These are phyloP conservation scores for Leucoraja erinaceus DNA, from an alignment of 2,113 vertebrate genomes.

Conservation along the genomic window DNA sequence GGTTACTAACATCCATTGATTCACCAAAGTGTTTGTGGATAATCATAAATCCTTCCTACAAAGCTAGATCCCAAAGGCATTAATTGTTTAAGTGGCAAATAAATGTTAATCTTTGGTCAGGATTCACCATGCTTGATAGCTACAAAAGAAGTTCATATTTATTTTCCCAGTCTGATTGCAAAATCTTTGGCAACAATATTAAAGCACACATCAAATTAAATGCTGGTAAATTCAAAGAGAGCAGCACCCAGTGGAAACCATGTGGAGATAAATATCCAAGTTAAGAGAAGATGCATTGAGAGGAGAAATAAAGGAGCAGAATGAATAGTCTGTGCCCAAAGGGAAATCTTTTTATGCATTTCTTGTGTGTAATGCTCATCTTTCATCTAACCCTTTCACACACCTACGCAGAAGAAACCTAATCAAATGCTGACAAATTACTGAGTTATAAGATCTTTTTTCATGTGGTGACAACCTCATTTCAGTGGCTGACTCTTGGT, in stretches of 20 bases:
- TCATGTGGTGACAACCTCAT: slow-evolving; percentile 34
- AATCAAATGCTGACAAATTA: slow-evolving; percentile 43
- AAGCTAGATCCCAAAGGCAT: not conserved
- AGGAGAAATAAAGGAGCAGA: not conserved
- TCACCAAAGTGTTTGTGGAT: not conserved
- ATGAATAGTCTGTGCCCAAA: not conserved
- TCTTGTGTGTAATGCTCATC: slow-evolving; percentile 37
- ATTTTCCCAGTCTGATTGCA: not conserved
- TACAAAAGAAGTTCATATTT: not conserved
- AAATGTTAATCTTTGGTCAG: not conserved
- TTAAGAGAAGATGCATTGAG: not conserved
- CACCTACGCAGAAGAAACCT: slow-evolving; percentile 39
- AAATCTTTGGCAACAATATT: not conserved
- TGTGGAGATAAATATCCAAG: not conserved
- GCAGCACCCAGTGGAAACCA: not conserved
- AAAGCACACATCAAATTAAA: not conserved
- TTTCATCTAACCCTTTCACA: slow-evolving; percentile 43
- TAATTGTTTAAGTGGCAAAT: too few species aligned
- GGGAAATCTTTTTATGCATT: not conserved
- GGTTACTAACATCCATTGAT: not conserved
- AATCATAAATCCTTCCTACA: not conserved
- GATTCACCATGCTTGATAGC: not conserved
- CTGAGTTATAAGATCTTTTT: slow-evolving; percentile 35
- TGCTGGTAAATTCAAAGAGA: not conserved
- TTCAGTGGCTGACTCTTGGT: slow-evolving; percentile 39